Conservation (phyloP, 2,113 vertebrate species). For the Morone chrysops region DNA sequence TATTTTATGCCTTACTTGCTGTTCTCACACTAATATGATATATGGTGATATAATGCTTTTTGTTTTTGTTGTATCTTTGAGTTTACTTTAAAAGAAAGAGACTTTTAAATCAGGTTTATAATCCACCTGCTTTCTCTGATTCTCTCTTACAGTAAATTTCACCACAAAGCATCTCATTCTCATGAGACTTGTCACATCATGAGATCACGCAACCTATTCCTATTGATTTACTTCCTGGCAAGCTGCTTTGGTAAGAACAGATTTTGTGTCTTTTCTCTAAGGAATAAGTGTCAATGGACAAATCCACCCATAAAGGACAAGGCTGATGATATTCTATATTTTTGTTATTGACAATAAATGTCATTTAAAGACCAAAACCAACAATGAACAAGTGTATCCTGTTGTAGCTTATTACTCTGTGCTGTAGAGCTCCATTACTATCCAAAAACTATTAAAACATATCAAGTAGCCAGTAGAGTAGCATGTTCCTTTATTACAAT, state of each 20-base stretch:
- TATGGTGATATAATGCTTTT: background rate
- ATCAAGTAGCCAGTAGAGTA: no score
- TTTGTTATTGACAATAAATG: background rate
- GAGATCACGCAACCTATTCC: slow-evolving; percentile 59
- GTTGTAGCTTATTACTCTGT: background rate
- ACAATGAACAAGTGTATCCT: no score
- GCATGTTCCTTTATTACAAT: background rate
- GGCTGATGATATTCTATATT: background rate
- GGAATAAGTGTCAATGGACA: background rate
- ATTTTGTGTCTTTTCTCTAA: background rate
- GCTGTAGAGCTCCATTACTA: background rate
- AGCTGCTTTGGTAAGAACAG: slow-evolving; percentile 61
- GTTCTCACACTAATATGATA: background rate
- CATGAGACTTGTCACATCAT: slow-evolving; percentile 70
- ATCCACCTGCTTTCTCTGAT: slow-evolving; percentile 26
- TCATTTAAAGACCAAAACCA: background rate
- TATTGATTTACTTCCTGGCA: slow-evolving; percentile 65
- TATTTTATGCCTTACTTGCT: background rate
- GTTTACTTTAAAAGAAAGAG: background rate
- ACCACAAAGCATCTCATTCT: slow-evolving; percentile 32
- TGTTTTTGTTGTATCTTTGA: background rate
- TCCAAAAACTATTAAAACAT: background rate
- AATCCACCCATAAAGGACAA: background rate
- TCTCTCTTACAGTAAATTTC: slow-evolving; percentile 53
- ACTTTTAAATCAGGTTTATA: background rate